Evolutionary conservation across 2,113 vertebrate species (phyloP), one percentile per base, ranked within the genome.

Genomic region (Steatornis caripensis): DNA sequence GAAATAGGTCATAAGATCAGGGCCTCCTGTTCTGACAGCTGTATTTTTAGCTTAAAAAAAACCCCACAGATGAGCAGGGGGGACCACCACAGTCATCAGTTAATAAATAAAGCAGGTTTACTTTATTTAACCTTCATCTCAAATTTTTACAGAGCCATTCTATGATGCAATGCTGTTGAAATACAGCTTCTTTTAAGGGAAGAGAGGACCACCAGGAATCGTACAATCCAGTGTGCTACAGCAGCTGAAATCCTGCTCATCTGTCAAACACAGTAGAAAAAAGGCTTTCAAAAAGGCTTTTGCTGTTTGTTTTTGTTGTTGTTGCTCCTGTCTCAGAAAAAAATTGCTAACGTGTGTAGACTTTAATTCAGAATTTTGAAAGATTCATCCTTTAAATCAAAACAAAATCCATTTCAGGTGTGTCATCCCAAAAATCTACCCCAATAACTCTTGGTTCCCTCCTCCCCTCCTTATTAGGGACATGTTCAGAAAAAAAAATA

Each of bases 401-500:
- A 90, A 32, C 11, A 49, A 65, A 88, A 65, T 34, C 39, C 19
- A 65, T 48, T 51, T 69, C 54, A 61, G 30, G 11, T 45, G 24
- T 18, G 3, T 39, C 30, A 84, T 7, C 18, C n/a, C 41, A 27
- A 54, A 90, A 82, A 79, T 7, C 8, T n/a, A 85, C 3, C 32
- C 37, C 2, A 30, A 43, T 2, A 65, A 41, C 16, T 7, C 10
- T 66, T 11, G 9, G 21, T 32, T 64, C 46, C n/a, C 20, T 48
- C 4, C 0, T 57, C 14, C 22, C 15, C 24, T 60, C 11, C 2
- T 0, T 2, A 68, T 57, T 18, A 60, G 9, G 20, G 29, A 77
- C 15, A 48, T 16, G 3, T 7, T 26, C 12, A 55, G 32, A 5
- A 39, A 51, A 36, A 36, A 27, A 24, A 9, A 4, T 8, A 30